Base-by-base conservation (phyloP, 2,797 vertebrate genomes). In the Caiman crocodilus region DNA sequence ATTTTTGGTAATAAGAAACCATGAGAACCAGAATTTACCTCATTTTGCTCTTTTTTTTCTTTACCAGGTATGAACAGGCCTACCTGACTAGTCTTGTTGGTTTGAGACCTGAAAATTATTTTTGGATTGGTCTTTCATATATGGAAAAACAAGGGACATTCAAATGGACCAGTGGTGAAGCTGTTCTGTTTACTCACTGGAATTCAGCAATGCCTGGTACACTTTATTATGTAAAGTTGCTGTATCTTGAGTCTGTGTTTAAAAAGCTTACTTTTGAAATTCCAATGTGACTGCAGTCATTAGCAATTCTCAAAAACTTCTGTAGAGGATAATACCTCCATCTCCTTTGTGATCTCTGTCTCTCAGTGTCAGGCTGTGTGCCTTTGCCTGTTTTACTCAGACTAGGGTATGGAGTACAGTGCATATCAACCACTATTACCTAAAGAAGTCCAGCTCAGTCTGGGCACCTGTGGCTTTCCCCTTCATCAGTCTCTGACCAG, bases 181-280 rank as follows among this genome's bases (percentile, higher is more conserved):
- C 69, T 4, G 98, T 99, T 90, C 96, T 92, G 11, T 99, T 99
- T 96, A 98, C 98, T 61, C 98, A 99, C 97, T 99, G 99, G 97
- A 99, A 99, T 8, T 86, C 97, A 0, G 98, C 98, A 76, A 99
- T 99, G 98, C 99, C 99, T 98, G 99, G 99, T 99, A 96, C 13
- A 93, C 76, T n/a, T 73, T 82, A 7, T 13, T 60, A 30, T 0
- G 23, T 25, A n/a, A 4, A 20, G 15, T 76, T n/a, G 57, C 23
- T 32, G n/a, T 55, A 14, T 14, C 14, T 9, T 77, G 58, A 84
- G 58, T 56, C 50, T 61, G n/a, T 84, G 9, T 56, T 77, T 64
- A 26, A 26, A 55, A 75, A 55, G 35, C 21, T 56, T 28, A 5
- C 55, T 63, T 59, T 30, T 61, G 21, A 67, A 83, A 56, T 71